A percentile compares a stretch with the other conserved stretches of the same genome.
phyloP scores from a whole-genome alignment of 1,140 invertebrate genomes.

The Diabrotica virgifera region DNA sequence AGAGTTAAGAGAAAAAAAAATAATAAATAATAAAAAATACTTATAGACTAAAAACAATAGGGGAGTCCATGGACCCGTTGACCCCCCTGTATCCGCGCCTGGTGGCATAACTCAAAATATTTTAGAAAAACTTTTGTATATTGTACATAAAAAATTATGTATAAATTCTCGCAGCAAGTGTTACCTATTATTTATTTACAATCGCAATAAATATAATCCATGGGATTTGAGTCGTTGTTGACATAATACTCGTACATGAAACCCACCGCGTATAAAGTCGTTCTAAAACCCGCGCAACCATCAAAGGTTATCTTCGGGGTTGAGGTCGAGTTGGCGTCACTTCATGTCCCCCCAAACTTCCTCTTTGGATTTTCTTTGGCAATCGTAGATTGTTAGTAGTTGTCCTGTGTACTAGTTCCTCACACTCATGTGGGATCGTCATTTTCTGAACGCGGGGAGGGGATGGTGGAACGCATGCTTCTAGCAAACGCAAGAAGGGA shows the following conservation, averaged over 20 bases:
- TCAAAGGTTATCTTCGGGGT: slow-evolving; percentile 38
- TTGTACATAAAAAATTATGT: no score
- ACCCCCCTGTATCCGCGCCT: no score
- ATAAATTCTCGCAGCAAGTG: no score
- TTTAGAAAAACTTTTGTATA: no score
- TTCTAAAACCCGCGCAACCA: slow-evolving; percentile 7
- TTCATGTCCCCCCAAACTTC: slow-evolving; percentile 22
- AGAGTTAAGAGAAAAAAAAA: no score
- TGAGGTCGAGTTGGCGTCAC: slow-evolving; percentile 36
- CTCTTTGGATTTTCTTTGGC: slow-evolving; percentile 33
- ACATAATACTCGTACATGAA: slow-evolving; percentile 1
- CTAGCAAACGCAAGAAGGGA: slow-evolving; percentile 36
- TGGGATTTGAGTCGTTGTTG: neutral
- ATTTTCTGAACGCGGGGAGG: slow-evolving; percentile 23
- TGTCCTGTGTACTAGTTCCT: slow-evolving; percentile 23
- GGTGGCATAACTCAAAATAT: no score
- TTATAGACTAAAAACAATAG: no score
- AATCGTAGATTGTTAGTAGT: slow-evolving; percentile 31
- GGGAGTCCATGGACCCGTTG: no score
- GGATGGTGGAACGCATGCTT: slow-evolving; percentile 35
- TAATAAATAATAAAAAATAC: no score
- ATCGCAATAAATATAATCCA: no score
- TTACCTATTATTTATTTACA: no score
- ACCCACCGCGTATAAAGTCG: slow-evolving; percentile 6
- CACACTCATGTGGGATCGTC: slow-evolving; percentile 24